phyloP scores from a whole-genome alignment of 2,888 invertebrate genomes.

The Nycteola revayana region DNA sequence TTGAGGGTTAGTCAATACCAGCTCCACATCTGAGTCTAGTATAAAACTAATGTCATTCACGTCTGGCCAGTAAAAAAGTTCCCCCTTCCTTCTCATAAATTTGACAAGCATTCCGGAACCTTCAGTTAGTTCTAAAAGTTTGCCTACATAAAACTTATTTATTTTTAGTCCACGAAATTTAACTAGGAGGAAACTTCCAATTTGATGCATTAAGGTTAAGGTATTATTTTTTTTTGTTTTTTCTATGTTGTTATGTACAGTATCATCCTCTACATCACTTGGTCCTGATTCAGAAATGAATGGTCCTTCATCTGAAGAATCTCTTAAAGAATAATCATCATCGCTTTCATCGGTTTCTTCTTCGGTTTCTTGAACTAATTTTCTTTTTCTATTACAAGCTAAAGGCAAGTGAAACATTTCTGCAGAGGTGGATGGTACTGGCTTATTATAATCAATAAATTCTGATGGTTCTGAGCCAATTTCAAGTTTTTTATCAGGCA shows the following conservation, averaged over 20 bases:
- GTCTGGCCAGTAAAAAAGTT: constrained; percentile 14
- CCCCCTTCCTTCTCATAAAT: constrained; percentile 14
- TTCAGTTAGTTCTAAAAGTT: constrained; percentile 14
- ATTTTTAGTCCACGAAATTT: constrained; percentile 14
- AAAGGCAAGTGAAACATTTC: no score
- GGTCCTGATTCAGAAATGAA: constrained; percentile 11
- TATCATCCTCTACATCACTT: no score
- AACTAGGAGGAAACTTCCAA: constrained; percentile 12
- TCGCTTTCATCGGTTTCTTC: constrained; percentile 9
- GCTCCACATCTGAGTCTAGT: constrained; percentile 11
- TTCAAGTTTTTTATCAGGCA: constrained; percentile 2
- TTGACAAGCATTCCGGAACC: constrained; percentile 13
- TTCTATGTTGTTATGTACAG: constrained; percentile 9
- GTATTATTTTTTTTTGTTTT: constrained; percentile 8
- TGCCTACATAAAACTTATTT: constrained; percentile 14
- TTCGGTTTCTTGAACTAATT: constrained; percentile 10
- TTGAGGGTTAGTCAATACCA: constrained; percentile 9
- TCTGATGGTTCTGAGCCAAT: constrained; percentile 4
- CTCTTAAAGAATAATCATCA: constrained; percentile 16
- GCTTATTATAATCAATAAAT: constrained; percentile 13
- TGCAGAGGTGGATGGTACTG: constrained; percentile 13
- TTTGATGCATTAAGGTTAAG: constrained; percentile 6
- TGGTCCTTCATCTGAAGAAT: constrained; percentile 14
- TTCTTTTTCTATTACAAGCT: constrained; percentile 15
- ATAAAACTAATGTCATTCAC: constrained; percentile 16